Evolutionary conservation across 1,140 invertebrate genomes (phyloP).

Genomic region (Fopius arisanus): DNA sequence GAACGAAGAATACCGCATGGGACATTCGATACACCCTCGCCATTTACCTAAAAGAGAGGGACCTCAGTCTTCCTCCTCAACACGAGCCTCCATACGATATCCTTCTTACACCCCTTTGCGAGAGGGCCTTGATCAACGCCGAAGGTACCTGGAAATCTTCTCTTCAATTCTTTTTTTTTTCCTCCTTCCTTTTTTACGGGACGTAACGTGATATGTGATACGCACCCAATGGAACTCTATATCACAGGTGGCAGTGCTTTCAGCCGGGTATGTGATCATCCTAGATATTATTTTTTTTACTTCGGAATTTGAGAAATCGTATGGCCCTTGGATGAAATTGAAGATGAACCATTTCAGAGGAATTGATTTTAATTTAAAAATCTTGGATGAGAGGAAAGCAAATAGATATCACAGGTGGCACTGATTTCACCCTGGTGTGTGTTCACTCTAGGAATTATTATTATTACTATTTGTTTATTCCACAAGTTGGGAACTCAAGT

Average conservation of each 20-base stretch:
- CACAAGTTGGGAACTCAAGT: too few species aligned
- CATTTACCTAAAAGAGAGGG: constrained; percentile 41
- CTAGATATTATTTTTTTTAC: background rate
- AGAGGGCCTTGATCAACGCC: constrained; percentile 11
- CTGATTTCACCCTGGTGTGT: too few species aligned
- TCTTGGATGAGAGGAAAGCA: background rate
- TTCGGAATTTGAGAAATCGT: background rate
- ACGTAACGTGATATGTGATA: constrained; percentile 59
- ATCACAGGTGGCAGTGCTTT: constrained; percentile 56
- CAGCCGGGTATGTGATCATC: background rate
- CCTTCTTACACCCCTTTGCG: background rate
- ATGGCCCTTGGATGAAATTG: background rate
- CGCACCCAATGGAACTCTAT: constrained; percentile 59
- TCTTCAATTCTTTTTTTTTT: constrained; percentile 5
- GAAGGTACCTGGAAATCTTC: constrained; percentile 28
- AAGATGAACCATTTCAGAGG: background rate
- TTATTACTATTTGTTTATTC: too few species aligned
- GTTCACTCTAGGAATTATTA: too few species aligned
- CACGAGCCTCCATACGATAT: background rate
- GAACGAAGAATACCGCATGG: constrained; percentile 44
- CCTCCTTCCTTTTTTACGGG: constrained; percentile 49
- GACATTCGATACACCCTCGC: constrained; percentile 64
- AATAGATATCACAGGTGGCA: too few species aligned
- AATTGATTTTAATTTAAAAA: background rate
- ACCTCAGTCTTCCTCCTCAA: constrained; percentile 29